Base-by-base conservation (phyloP, 2,888 invertebrate species). In the Leptarthrus brevirostris region DNA sequence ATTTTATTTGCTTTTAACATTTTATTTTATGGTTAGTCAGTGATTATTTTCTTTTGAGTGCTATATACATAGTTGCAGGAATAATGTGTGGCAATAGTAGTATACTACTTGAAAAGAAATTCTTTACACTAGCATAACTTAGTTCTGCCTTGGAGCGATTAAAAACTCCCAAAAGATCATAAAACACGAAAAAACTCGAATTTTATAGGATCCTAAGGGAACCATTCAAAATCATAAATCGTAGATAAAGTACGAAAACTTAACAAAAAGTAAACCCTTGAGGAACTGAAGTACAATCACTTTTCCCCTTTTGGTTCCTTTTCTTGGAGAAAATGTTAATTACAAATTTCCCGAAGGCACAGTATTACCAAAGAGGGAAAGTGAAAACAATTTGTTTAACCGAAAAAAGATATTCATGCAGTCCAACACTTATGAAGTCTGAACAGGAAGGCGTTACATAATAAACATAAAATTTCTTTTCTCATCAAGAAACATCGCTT, bases 321-420 rank as follows among this genome's bases (percentile, higher is more conserved):
- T 40, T 12, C n/a, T 12, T 40, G 8, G 36, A 18, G 20, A 58
- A 58, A n/a, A 30, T 58, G 58, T 58, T 58, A 58, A 58, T 58
- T 58, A 58, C 58, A 58, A 58, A 58, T 58, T 36, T 58, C 58
- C 58, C 58, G 36, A 36, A 58, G 58, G 58, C 34, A 58, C 58
- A 58, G 18, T 58, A 20, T 58, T 58, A 58, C 20, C 36, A 58
- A 22, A 58, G 40, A 40, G 2, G n/a, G 40, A 56, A 56, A 56
- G 30, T 56, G 56, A 34, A 56, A 56, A 56, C 30, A 56, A 56
- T 56, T 56, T 56, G 30, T 56, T 56, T 56, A 56, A 56, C 56
- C 16, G 3, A 2, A 12, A 56, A 56, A 56, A 56, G 30, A 40
- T 40, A 40, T 40, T 40, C 40, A 40, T 40, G 40, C 40, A 40